A percentile compares a stretch with the other conserved stretches of the same genome.
These are phyloP conservation scores for Origma solitaria DNA, from an alignment of 2,113 vertebrate genomes.

Conservation along the genomic window DNA sequence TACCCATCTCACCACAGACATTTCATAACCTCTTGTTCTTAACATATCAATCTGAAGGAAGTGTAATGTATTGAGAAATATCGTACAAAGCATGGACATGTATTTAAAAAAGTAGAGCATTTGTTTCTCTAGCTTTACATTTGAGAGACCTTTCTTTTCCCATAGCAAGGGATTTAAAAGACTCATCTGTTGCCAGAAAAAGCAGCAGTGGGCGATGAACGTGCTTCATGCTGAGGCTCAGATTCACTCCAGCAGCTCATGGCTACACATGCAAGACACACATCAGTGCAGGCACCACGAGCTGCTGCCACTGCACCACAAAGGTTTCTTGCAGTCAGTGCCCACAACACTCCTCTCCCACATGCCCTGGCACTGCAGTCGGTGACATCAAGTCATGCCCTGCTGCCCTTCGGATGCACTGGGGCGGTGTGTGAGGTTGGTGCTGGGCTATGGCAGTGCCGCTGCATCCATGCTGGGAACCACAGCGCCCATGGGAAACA, in stretches of 20 bases:
- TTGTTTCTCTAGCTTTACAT: background rate
- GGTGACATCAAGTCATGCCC: background rate
- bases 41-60: background rate
- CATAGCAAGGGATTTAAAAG: background rate
- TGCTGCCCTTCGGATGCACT: background rate
- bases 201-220: background rate
- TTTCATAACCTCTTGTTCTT: background rate
- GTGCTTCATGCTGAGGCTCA: background rate
- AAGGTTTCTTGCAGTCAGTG: background rate
- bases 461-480: background rate
- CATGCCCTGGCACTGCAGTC: background rate
- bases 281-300: background rate
- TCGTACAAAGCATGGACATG: background rate
- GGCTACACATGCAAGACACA: background rate
- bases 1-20: background rate
- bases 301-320: background rate
- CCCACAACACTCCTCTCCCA: background rate
- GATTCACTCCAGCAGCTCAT: background rate
- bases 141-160: background rate
- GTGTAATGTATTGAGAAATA: background rate
- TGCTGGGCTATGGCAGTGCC: background rate
- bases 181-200: background rate
- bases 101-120: background rate
- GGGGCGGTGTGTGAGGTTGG: background rate
- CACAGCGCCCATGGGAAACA: rapidly evolving